Conservation (phyloP, 1,140 invertebrate genomes). For the Halotydeus destructor region DNA sequence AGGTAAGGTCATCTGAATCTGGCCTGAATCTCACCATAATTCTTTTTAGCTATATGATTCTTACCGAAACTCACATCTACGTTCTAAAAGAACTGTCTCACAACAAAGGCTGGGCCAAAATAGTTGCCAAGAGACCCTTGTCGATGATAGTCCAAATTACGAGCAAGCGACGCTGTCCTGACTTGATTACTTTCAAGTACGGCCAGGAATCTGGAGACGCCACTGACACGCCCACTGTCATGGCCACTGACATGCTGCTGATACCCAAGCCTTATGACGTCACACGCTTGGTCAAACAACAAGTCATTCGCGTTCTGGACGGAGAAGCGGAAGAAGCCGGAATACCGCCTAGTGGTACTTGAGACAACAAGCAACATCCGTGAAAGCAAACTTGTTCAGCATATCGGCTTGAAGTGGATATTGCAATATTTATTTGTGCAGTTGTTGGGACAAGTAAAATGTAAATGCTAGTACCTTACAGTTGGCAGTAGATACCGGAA, state of each 20-base stretch:
- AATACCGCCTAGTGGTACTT: too few relatives aligned
- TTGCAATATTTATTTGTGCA: too few relatives aligned
- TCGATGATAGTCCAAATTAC: conserved; percentile 86
- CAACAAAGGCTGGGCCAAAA: conserved; percentile 48
- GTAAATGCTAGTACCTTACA: too few relatives aligned
- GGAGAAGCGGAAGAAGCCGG: too few relatives aligned
- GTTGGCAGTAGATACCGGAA: too few relatives aligned
- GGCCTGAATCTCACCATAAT: conserved; percentile 14
- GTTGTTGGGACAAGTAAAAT: too few relatives aligned
- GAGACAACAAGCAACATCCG: too few relatives aligned
- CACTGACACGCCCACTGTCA: conserved; percentile 22
- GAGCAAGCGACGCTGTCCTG: conserved; percentile 72
- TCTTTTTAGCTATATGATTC: conserved; percentile 46
- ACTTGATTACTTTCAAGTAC: conserved; percentile 88
- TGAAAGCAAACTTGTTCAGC: too few relatives aligned
- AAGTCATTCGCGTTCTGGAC: conserved; percentile 13
- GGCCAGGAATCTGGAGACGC: conserved; percentile 52
- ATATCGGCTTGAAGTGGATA: too few relatives aligned
- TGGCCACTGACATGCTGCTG: conserved; percentile 10
- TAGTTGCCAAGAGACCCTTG: conserved; percentile 60
- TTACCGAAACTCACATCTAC: conserved; percentile 69
- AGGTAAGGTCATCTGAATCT: conserved; percentile 27
- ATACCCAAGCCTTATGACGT: conserved; percentile 14
- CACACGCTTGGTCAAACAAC: conserved; percentile 13
- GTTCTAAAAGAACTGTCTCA: conserved; percentile 58